Conservation (phyloP, 2,888 invertebrate genomes). For the Apamea monoglypha region DNA sequence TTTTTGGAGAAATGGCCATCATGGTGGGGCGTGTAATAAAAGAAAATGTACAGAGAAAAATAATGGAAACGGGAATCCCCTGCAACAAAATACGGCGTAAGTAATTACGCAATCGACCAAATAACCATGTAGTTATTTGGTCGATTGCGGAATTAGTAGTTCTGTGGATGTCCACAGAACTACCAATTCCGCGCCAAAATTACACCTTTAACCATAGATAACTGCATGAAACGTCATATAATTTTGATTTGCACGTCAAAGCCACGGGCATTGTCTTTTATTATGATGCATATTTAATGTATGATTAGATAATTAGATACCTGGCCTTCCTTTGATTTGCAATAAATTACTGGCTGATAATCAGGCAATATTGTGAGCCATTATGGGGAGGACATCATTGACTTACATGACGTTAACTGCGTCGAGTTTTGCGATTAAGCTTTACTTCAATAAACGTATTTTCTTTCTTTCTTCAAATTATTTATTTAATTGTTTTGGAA, state of each 20-base stretch:
- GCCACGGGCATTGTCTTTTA: conserved; percentile 43
- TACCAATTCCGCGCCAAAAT: conserved; percentile 43
- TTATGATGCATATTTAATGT: conserved; percentile 35
- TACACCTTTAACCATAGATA: conserved; percentile 44
- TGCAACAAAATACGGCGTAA: background rate
- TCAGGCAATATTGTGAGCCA: conserved; percentile 34
- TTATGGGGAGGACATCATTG: conserved; percentile 38
- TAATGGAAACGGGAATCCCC: background rate
- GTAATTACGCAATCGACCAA: conserved; percentile 26
- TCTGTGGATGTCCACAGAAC: background rate
- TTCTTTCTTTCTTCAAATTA: background rate
- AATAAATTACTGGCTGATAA: conserved; percentile 39
- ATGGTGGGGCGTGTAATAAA: background rate
- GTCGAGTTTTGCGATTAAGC: background rate
- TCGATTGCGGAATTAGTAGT: too few species aligned
- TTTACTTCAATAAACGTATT: background rate
- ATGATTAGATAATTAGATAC: conserved; percentile 51
- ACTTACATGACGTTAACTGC: conserved; percentile 32
- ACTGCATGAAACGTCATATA: conserved; percentile 54
- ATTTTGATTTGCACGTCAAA: conserved; percentile 59
- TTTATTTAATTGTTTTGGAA: background rate
- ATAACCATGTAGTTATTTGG: too few species aligned
- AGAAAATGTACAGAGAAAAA: background rate
- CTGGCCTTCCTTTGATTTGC: conserved; percentile 51
- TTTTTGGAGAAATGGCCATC: background rate